Percentiles rank a stretch among this genome's conserved stretches.
Evolutionary conservation across 2,888 invertebrate species (phyloP).

Genomic region (Vesta saturnalis): DNA sequence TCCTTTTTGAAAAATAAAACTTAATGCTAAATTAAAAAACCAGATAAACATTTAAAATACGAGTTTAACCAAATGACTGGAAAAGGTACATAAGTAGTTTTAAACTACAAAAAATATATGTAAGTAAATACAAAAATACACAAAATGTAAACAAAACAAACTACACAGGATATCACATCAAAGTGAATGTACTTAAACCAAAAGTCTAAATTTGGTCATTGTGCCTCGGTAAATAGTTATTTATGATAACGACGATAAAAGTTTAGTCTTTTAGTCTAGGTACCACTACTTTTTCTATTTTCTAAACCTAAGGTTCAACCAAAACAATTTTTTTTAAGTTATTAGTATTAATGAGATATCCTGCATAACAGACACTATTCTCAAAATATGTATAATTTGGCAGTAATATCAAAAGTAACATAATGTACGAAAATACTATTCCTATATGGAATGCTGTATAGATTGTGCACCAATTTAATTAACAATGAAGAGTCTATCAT

Average conservation of each 20-base stretch:
- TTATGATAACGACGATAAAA: too few relatives aligned
- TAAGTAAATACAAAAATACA: conserved; percentile 56
- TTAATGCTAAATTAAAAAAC: conserved; percentile 14
- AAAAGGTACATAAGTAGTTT: conserved; percentile 45
- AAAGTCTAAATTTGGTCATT: neutral
- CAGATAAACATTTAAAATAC: conserved; percentile 14
- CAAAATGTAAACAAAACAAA: conserved; percentile 54
- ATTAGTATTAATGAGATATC: neutral
- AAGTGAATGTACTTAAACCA: neutral
- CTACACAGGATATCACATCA: conserved; percentile 30
- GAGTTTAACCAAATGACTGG: conserved; percentile 29
- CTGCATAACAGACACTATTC: conserved; percentile 49
- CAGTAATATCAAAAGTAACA: conserved; percentile 56
- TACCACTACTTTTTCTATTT: too few relatives aligned
- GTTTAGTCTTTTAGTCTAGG: too few relatives aligned
- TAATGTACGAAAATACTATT: conserved; percentile 50
- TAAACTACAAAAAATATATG: conserved; percentile 47
- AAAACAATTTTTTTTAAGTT: too few relatives aligned
- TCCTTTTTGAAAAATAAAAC: conserved; percentile 7
- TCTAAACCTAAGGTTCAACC: too few relatives aligned
- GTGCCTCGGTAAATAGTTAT: neutral
- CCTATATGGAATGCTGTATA: conserved; percentile 58
- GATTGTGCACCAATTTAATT: conserved; percentile 53
- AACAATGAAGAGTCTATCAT: conserved; percentile 39
- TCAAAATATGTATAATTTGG: conserved; percentile 58